Percentiles rank a stretch among this genome's conserved stretches.
Conservation (phyloP, 2,888 invertebrate species). For the Raillietiella orientalis region DNA sequence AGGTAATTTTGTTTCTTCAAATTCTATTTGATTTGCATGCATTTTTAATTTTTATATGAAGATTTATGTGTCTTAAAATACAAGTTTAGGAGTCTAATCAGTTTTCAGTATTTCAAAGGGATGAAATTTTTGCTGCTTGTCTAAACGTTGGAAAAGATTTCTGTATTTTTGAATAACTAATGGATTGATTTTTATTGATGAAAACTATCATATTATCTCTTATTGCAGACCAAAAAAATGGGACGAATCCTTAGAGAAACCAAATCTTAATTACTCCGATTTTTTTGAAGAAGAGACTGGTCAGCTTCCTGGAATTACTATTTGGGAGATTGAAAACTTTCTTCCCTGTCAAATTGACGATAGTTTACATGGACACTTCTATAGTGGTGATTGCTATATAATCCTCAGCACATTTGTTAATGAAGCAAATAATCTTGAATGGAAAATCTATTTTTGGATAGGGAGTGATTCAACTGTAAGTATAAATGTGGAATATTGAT, state of each 20-base stretch:
- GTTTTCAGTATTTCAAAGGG: too few relatives aligned
- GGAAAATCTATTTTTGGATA: conserved; percentile 99
- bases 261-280: conserved; percentile 81
- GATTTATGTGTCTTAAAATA: too few relatives aligned
- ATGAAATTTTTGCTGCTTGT: too few relatives aligned
- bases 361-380: conserved; percentile 87
- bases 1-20: background rate
- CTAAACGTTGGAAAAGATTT: too few relatives aligned
- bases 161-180: background rate
- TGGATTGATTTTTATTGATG: conserved; percentile 3
- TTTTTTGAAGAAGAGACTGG: conserved; percentile 75
- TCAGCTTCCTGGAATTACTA: conserved; percentile 56
- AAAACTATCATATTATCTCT: conserved; percentile 1
- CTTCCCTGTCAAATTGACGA: conserved; percentile 51
- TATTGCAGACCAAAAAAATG: conserved; percentile 51
- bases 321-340: conserved; percentile 99
- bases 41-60: conserved; percentile 4
- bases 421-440: conserved; percentile 29
- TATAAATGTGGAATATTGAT: conserved; percentile 6
- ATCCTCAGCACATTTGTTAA: conserved; percentile 59
- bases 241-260: conserved; percentile 84
- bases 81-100: too few relatives aligned
- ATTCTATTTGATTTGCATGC: conserved; percentile 6
- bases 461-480: conserved; percentile 69
- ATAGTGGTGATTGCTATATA: conserved; percentile 96